Conservation (phyloP, 2,113 vertebrate genomes). For the Oncorhynchus tshawytscha region DNA sequence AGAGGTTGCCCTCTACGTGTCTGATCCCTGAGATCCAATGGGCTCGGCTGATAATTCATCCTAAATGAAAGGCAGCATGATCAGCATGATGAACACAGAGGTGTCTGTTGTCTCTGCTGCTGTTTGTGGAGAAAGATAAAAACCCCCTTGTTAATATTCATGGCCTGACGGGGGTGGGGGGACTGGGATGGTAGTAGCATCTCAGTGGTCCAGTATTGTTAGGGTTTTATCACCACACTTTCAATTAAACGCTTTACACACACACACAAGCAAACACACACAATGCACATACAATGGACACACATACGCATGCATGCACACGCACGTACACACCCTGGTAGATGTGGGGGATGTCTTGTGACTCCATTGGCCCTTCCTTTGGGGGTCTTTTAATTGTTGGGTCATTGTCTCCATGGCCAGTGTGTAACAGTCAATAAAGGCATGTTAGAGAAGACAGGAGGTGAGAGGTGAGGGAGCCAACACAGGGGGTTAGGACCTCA, state of each 20-base stretch:
- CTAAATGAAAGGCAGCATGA: conserved; percentile 13
- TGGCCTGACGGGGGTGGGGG: conserved; percentile 29
- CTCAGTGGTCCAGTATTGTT: conserved; percentile 16
- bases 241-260: background rate
- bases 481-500: conserved; percentile 54
- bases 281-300: background rate
- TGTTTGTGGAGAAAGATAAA: conserved; percentile 14
- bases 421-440: conserved; percentile 74
- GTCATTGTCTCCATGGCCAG: conserved; percentile 67
- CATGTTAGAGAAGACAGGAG: conserved; percentile 64
- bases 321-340: conserved; percentile 12
- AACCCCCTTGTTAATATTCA: conserved; percentile 52
- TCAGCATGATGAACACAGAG: background rate
- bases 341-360: conserved; percentile 31
- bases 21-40: conserved; percentile 37
- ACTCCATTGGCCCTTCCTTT: conserved; percentile 53
- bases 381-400: conserved; percentile 62
- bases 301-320: conserved; percentile 3
- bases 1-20: conserved; percentile 15
- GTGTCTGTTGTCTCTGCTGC: conserved; percentile 9
- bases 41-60: conserved; percentile 24
- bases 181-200: background rate
- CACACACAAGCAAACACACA: no score
- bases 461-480: conserved; percentile 58
- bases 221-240: conserved; percentile 36